Evolutionary conservation across 2,888 invertebrate genomes (phyloP).

Genomic region (Orthonychiurus folsomi): DNA sequence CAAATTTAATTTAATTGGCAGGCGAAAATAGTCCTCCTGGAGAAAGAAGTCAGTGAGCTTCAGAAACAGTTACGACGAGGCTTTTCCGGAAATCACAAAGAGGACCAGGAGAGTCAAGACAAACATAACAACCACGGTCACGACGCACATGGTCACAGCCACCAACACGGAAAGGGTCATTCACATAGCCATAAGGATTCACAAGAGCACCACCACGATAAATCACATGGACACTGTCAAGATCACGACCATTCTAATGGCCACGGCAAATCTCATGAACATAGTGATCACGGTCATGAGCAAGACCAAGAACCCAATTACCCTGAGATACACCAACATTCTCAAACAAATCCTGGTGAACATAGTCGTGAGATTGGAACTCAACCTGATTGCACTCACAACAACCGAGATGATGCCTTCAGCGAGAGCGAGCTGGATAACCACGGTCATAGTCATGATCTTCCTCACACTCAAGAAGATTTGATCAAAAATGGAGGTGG

Average conservation of each 20-base stretch:
- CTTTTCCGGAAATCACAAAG: too few species aligned
- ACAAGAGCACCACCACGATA: conserved; percentile 9
- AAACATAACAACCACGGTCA: conserved; percentile 20
- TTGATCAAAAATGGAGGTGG: too few species aligned
- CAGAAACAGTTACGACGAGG: too few species aligned
- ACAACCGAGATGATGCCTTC: too few species aligned
- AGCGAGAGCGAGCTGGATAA: too few species aligned
- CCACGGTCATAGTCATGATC: neutral
- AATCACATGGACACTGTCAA: conserved; percentile 17
- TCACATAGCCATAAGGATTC: conserved; percentile 14
- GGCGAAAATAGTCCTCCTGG: too few species aligned
- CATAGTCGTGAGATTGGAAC: too few species aligned
- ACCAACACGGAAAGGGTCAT: conserved; percentile 16
- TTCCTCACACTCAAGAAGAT: neutral
- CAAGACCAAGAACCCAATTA: too few species aligned
- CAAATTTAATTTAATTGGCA: too few species aligned
- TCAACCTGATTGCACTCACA: too few species aligned
- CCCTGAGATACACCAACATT: neutral
- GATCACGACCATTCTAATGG: conserved; percentile 11
- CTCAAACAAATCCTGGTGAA: neutral
- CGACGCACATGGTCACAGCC: conserved; percentile 16
- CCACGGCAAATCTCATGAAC: conserved; percentile 10
- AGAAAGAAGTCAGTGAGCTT: too few species aligned
- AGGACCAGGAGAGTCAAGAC: too few species aligned
- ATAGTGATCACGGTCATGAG: neutral